phyloP scores from a whole-genome alignment of 1,140 invertebrate species.

The Papilio dardanus region DNA sequence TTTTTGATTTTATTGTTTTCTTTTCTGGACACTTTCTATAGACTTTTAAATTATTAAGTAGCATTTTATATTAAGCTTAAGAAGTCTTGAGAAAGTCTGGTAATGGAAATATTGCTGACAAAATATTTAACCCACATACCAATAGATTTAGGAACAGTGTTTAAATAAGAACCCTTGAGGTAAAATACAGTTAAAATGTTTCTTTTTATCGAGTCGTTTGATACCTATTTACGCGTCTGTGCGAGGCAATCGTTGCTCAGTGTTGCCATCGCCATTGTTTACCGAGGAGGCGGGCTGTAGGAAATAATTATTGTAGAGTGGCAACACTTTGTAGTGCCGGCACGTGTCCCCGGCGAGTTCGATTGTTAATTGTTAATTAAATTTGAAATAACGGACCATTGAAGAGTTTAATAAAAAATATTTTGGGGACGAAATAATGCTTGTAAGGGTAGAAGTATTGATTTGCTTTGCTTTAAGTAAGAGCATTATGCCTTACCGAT shows the following conservation, averaged over 20 bases:
- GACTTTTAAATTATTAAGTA: neutral
- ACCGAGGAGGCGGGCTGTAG: constrained; percentile 56
- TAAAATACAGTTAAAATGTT: neutral
- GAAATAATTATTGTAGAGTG: constrained; percentile 77
- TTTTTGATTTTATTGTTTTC: neutral
- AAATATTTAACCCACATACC: too few species aligned
- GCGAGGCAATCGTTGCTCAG: constrained; percentile 55
- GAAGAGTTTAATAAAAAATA: constrained; percentile 23
- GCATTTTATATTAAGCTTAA: too few species aligned
- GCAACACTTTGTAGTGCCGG: constrained; percentile 65
- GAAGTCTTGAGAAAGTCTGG: too few species aligned
- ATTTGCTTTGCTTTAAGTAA: neutral
- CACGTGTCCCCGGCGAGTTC: constrained; percentile 56
- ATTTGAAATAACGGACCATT: constrained; percentile 51
- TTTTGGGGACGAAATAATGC: constrained; percentile 16
- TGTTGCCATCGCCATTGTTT: constrained; percentile 65
- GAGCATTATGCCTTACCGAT: neutral
- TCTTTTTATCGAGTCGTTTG: constrained; percentile 32
- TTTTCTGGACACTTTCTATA: neutral
- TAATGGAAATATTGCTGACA: too few species aligned
- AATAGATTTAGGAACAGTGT: too few species aligned
- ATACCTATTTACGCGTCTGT: constrained; percentile 47
- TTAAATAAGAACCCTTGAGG: neutral
- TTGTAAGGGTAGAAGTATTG: neutral
- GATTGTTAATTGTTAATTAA: constrained; percentile 60